A percentile compares a stretch with the other conserved stretches of the same genome.
These are phyloP conservation scores for Cheilosia pagana DNA, from an alignment of 2,888 invertebrate genomes.

Conservation along the genomic window DNA sequence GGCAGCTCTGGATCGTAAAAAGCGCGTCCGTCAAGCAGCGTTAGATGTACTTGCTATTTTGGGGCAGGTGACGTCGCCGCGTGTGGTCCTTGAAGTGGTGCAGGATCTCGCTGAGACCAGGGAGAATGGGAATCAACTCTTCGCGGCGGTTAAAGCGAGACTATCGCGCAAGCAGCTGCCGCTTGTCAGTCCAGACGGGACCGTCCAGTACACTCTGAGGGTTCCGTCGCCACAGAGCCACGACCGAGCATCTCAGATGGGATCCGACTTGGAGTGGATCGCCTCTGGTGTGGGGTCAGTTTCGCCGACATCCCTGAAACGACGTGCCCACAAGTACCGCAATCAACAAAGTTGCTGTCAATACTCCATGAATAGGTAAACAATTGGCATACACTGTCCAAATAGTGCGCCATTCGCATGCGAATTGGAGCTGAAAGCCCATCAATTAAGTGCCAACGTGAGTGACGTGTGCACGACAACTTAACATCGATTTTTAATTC, in stretches of 20 bases:
- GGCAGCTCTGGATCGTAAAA: slow-evolving; percentile 86
- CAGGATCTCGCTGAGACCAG: slow-evolving; percentile 84
- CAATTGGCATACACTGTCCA: slow-evolving; percentile 35
- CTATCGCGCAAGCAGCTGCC: slow-evolving; percentile 90
- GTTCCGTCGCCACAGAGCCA: slow-evolving; percentile 83
- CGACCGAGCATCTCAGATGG: slow-evolving; percentile 81
- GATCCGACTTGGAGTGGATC: slow-evolving; percentile 91
- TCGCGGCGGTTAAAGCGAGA: slow-evolving; percentile 89
- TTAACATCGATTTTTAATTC: slow-evolving; percentile 60
- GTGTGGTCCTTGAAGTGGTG: slow-evolving; percentile 87
- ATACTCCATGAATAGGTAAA: slow-evolving; percentile 69
- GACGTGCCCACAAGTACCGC: slow-evolving; percentile 78
- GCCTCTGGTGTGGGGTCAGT: slow-evolving; percentile 86
- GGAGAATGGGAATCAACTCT: slow-evolving; percentile 85
- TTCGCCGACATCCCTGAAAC: slow-evolving; percentile 84
- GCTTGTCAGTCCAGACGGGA: slow-evolving; percentile 88
- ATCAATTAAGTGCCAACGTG: slow-evolving; percentile 67
- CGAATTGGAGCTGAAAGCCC: slow-evolving; percentile 47
- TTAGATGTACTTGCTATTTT: slow-evolving; percentile 91
- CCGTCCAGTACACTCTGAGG: slow-evolving; percentile 90
- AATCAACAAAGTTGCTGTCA: slow-evolving; percentile 76
- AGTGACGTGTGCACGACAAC: slow-evolving; percentile 58
- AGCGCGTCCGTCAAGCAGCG: slow-evolving; percentile 90
- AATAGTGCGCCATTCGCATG: slow-evolving; percentile 47
- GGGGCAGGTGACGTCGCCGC: slow-evolving; percentile 88